Base-by-base conservation (phyloP, 2,113 vertebrate genomes). In the Anolis sagrei region DNA sequence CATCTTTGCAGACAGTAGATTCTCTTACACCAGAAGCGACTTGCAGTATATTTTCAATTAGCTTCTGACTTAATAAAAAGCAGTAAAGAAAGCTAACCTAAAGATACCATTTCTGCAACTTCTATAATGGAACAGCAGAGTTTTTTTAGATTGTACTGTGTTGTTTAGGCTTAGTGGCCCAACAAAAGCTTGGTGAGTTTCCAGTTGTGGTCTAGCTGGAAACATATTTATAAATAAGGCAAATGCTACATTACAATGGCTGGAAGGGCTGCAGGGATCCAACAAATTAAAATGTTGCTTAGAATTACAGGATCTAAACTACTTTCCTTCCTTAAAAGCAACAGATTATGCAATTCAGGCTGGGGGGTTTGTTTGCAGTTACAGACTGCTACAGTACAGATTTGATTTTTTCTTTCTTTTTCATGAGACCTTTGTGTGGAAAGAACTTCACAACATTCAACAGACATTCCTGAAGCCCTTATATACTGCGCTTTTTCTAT, bases 401-500 rank as follows among this genome's bases (percentile, higher is more conserved):
- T 25, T 69, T 6, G 70, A 76, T 88, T n/a, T 89, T 77, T 54
- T 87, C 21, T 90, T 78, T 68, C 23, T 10, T 75, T 91, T 88
- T 90, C 10, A 87, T 83, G 85, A 99, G 98, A 96, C 94, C 62
- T 95, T 94, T 76, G 90, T 97, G 88, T 98, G 98, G 98, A 95
- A 94, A 82, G 94, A 96, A 51, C 93, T 98, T 90, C 87, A 93
- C 89, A 96, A 95, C 91, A 96, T 97, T 91, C 95, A 97, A 88
- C 95, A 97, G 4, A 94, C 95, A 75, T 99, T 98, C 92, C 92
- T 98, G 87, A 97, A 97, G 92, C 96, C 96, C 64, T 95, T 99
- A 44, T 97, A 97, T 23, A 96, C 95, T 82, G 97, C 97, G 91
- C 97, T 99, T 87, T 96, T 96, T 93, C 97, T 99, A 95, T 99